A percentile compares a stretch with the other conserved stretches of the same genome.
These are phyloP conservation scores for Mechanitis messenoides DNA, from an alignment of 2,888 invertebrate genomes.

Conservation along the genomic window DNA sequence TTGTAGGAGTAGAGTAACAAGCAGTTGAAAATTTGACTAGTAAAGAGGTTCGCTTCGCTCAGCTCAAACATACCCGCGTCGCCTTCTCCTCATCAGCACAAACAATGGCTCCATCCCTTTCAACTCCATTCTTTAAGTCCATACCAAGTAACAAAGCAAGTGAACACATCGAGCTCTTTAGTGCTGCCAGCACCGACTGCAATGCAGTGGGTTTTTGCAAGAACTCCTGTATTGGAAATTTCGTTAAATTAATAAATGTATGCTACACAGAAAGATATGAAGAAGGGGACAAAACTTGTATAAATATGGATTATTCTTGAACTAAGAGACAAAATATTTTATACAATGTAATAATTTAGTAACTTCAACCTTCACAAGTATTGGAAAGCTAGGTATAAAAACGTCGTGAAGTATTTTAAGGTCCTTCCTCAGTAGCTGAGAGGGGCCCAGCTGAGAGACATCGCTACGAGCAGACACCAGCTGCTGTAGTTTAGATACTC, in stretches of 20 bases:
- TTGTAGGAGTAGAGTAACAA: no score
- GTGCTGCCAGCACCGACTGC: conserved; percentile 69
- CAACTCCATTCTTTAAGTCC: conserved; percentile 65
- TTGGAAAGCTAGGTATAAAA: conserved; percentile 75
- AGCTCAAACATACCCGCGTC: not conserved
- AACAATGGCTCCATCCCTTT: conserved; percentile 78
- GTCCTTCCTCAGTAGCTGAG: conserved; percentile 85
- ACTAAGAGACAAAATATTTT: no score
- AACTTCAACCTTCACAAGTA: conserved; percentile 76
- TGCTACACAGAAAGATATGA: no score
- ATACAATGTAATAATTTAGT: no score
- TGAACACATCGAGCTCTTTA: conserved; percentile 52
- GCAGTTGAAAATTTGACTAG: no score
- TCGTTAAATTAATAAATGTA: no score
- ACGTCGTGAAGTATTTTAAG: conserved; percentile 79
- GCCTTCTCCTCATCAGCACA: conserved; percentile 35
- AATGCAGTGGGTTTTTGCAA: conserved; percentile 64
- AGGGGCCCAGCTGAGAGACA: conserved; percentile 77
- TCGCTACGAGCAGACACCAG: conserved; percentile 81
- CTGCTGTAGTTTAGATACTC: conserved; percentile 50
- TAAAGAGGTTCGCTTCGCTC: no score
- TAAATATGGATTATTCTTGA: no score
- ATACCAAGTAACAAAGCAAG: conserved; percentile 80
- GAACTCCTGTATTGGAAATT: conserved; percentile 60
- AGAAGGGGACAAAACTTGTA: no score